These are phyloP conservation scores for Peromyscus nudipes DNA, from an alignment of 2,797 vertebrate genomes.

Conservation along the genomic window DNA sequence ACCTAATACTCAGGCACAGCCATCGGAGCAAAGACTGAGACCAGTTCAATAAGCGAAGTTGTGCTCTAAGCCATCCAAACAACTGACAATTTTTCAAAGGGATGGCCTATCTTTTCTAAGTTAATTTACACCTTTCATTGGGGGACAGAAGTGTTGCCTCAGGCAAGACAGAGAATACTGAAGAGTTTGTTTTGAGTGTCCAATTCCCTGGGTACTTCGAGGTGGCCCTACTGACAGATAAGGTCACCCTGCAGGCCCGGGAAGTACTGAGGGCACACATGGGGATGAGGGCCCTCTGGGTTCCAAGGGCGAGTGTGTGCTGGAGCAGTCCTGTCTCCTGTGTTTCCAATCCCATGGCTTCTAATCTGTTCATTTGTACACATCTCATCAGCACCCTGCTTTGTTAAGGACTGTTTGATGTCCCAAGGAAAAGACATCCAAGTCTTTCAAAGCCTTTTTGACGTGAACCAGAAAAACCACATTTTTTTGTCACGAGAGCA, in stretches of 20 bases:
- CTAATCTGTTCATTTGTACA: constrained; percentile 79
- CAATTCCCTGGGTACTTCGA: constrained; percentile 74
- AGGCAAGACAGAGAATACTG: constrained; percentile 74
- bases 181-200: constrained; percentile 78
- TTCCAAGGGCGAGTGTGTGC: not conserved
- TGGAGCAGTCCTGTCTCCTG: not conserved
- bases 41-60: constrained; percentile 79
- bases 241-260: constrained; percentile 57
- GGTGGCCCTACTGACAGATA: constrained; percentile 77
- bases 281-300: not conserved
- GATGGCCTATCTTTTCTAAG: constrained; percentile 82
- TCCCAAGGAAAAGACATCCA: constrained; percentile 80
- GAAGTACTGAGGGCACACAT: not conserved
- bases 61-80: constrained; percentile 74
- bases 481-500: constrained; percentile 74
- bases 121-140: constrained; percentile 83
- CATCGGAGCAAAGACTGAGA: constrained; percentile 51
- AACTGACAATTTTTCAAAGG: constrained; percentile 76
- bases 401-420: constrained; percentile 84
- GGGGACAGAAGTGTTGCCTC: constrained; percentile 75
- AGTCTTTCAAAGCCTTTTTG: constrained; percentile 83
- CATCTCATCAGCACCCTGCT: constrained; percentile 83
- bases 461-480: constrained; percentile 82
- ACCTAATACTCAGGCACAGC: not conserved
- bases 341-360: constrained; percentile 67